Conservation (phyloP, 1,140 invertebrate genomes). For the Linepithema humile region DNA sequence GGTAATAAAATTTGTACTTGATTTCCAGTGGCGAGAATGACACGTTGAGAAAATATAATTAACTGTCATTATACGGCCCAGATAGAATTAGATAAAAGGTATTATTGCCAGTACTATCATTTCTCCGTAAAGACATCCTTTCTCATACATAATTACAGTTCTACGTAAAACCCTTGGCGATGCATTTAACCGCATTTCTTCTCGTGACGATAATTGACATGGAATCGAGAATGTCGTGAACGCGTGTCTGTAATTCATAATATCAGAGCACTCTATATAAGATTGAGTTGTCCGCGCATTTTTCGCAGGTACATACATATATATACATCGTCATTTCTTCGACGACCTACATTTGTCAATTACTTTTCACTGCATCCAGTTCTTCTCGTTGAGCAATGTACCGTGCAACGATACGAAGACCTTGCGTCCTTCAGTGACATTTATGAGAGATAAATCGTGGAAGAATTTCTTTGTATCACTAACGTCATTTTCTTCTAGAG, state of each 20-base stretch:
- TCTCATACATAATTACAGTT: conserved; percentile 25
- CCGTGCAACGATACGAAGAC: conserved; percentile 2
- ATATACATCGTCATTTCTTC: conserved; percentile 9
- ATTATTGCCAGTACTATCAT: no score
- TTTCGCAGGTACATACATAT: not conserved
- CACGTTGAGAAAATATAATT: no score
- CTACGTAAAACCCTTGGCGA: not conserved
- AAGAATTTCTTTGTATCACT: not conserved
- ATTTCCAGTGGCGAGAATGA: no score
- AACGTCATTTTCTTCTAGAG: not conserved
- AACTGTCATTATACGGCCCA: no score
- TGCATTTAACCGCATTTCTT: conserved; percentile 15
- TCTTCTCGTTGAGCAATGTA: conserved; percentile 26
- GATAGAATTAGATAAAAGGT: no score
- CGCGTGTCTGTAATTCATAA: conserved; percentile 2
- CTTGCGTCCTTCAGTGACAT: not conserved
- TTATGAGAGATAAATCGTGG: not conserved
- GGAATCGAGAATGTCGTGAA: not conserved
- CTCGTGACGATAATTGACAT: conserved; percentile 9
- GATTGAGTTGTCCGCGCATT: conserved; percentile 1
- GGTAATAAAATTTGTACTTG: no score
- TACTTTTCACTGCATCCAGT: conserved; percentile 52
- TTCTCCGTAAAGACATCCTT: conserved; percentile 11
- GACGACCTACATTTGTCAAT: conserved; percentile 54
- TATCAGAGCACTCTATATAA: not conserved